phyloP scores from a whole-genome alignment of 2,888 invertebrate genomes.

The Ametastegia equiseti region DNA sequence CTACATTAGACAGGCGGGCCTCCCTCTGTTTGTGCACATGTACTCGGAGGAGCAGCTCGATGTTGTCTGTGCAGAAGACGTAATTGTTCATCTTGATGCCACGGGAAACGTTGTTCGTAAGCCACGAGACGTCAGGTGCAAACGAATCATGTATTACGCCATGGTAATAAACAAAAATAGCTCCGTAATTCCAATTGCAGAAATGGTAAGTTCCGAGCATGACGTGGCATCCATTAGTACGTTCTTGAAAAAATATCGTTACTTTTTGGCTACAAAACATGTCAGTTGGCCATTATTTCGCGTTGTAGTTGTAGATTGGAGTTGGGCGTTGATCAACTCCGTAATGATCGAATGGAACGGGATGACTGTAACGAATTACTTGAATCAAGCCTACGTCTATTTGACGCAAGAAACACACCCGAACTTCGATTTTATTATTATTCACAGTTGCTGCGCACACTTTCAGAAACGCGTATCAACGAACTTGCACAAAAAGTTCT shows the following conservation, averaged over 20 bases:
- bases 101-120: background rate
- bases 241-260: no score
- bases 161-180: conserved; percentile 1
- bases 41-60: no score
- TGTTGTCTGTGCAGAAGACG: no score
- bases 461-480: background rate
- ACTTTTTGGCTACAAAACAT: no score
- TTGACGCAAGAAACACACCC: background rate
- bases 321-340: background rate
- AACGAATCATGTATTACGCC: conserved; percentile 4
- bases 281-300: no score
- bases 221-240: no score
- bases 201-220: conserved; percentile 6
- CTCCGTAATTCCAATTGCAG: background rate
- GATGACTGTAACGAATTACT: background rate
- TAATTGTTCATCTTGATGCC: no score
- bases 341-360: conserved; percentile 2
- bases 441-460: conserved; percentile 18
- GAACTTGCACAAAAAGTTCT: background rate
- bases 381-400: background rate
- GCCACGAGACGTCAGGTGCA: background rate
- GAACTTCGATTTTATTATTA: background rate
- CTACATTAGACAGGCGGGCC: no score
- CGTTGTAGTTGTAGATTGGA: no score
- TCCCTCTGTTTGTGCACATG: no score